Percentiles rank a stretch among this genome's conserved stretches.
These are phyloP conservation scores for Eupithecia tripunctaria DNA, from an alignment of 2,888 invertebrate species.

Conservation along the genomic window DNA sequence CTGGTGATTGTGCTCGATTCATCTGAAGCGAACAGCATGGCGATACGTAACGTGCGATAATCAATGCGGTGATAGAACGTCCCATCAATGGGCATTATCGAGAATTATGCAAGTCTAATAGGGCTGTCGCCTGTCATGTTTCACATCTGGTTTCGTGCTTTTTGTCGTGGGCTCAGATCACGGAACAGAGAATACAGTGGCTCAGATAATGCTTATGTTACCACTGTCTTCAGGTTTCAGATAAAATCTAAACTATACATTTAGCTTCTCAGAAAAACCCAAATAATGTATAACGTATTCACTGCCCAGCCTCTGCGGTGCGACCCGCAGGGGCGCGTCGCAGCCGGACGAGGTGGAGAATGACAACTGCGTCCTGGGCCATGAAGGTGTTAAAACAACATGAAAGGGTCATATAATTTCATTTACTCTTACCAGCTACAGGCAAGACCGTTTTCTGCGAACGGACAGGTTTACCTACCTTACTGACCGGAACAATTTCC, in stretches of 20 bases:
- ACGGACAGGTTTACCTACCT: not conserved
- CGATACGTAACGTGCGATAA: conserved; percentile 48
- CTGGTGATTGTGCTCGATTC: conserved; percentile 46
- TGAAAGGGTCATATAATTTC: not conserved
- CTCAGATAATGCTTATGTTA: not conserved
- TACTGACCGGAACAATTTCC: not conserved
- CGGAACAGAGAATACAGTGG: no score
- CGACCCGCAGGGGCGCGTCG: no score
- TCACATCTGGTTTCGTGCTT: not conserved
- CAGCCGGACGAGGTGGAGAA: no score
- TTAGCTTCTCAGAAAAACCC: not conserved
- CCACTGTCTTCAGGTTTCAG: not conserved
- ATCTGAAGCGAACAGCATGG: conserved; percentile 42
- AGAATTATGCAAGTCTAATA: conserved; percentile 22
- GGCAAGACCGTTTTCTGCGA: not conserved
- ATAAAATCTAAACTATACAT: not conserved
- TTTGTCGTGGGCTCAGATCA: not conserved
- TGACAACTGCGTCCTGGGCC: no score
- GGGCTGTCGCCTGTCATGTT: not conserved
- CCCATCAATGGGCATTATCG: conserved; percentile 30
- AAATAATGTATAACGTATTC: no score
- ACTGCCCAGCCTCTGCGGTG: no score
- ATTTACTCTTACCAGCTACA: not conserved
- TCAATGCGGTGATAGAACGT: conserved; percentile 42
- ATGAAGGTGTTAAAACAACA: not conserved